Percentiles rank a stretch among this genome's conserved stretches.
These are phyloP conservation scores for Aquatica leii DNA, from an alignment of 2,888 invertebrate genomes.

Conservation along the genomic window DNA sequence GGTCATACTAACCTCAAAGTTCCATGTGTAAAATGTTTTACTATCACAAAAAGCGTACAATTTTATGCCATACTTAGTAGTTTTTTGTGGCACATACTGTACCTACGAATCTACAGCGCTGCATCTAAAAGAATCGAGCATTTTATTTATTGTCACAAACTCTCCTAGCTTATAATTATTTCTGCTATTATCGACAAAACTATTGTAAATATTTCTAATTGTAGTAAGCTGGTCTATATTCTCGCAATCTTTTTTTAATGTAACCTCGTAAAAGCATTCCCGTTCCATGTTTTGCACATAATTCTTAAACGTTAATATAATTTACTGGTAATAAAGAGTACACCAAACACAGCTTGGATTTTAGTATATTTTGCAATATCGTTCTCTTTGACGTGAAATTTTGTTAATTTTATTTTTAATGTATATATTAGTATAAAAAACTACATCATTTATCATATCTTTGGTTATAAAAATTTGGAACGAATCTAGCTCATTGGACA, in stretches of 20 bases:
- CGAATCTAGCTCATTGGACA: not conserved
- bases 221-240: conserved; percentile 21
- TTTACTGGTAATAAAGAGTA: conserved; percentile 25
- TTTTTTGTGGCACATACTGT: conserved; percentile 26
- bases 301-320: conserved; percentile 26
- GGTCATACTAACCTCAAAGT: too few relatives aligned
- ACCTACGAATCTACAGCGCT: too few relatives aligned
- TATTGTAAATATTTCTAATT: conserved; percentile 16
- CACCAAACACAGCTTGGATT: conserved; percentile 33
- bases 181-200: conserved; percentile 16
- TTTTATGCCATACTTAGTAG: conserved; percentile 17
- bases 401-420: conserved; percentile 18
- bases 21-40: too few relatives aligned
- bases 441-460: conserved; percentile 6
- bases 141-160: conserved; percentile 29
- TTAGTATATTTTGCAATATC: conserved; percentile 28
- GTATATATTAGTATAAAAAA: conserved; percentile 29
- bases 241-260: conserved; percentile 9
- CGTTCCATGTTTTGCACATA: too few relatives aligned
- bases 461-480: not conserved
- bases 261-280: conserved; percentile 18
- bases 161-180: conserved; percentile 18
- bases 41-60: conserved; percentile 24
- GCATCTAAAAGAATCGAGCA: conserved; percentile 23
- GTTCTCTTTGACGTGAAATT: conserved; percentile 21